Conservation (phyloP, 2,797 vertebrate genomes). For the Spinibarbus caldwelli region DNA sequence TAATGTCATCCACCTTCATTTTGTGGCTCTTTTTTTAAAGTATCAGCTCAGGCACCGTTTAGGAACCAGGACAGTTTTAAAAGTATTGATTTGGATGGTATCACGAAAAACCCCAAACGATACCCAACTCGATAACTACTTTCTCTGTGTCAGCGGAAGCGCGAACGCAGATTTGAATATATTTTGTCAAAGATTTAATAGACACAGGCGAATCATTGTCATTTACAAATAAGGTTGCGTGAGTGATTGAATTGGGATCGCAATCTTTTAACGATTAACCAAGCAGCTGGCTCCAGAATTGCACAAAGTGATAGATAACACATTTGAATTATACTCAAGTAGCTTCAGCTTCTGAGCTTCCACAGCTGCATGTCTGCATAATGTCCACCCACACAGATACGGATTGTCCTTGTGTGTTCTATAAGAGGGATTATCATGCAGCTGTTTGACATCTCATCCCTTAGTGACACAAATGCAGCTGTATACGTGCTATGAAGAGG, state of each 20-base stretch:
- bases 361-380: neutral
- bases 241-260: neutral
- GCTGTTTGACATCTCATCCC: neutral
- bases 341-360: neutral
- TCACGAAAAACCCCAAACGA: too few relatives aligned
- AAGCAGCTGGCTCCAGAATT: neutral
- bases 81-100: too few relatives aligned
- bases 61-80: too few relatives aligned
- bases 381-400: neutral
- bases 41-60: too few relatives aligned
- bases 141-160: too few relatives aligned
- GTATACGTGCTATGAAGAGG: neutral
- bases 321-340: neutral
- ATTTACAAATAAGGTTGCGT: neutral
- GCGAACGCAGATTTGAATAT: too few relatives aligned
- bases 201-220: neutral
- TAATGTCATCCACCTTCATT: too few relatives aligned
- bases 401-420: neutral
- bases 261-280: neutral
- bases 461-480: slow-evolving; percentile 3
- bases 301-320: neutral
- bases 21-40: too few relatives aligned
- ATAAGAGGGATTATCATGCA: neutral
- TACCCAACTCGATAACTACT: neutral
- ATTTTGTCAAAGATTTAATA: neutral